These are phyloP conservation scores for Danio kyathit DNA, from an alignment of 2,797 vertebrate genomes.

Conservation along the genomic window DNA sequence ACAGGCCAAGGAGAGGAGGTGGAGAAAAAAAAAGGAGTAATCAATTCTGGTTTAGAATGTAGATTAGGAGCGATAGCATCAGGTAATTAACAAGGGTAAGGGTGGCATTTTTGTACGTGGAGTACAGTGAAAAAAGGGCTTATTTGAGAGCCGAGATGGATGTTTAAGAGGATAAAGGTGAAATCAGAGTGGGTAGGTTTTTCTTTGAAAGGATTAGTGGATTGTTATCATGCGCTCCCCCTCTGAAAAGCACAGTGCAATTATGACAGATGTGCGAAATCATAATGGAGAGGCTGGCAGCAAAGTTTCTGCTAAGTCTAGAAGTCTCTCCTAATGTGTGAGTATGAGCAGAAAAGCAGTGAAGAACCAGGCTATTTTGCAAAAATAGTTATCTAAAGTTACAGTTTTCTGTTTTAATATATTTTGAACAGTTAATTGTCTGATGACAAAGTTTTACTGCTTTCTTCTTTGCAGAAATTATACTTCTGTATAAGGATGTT, in stretches of 20 bases:
- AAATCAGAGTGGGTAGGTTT: conserved; percentile 77
- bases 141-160: conserved; percentile 84
- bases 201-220: conserved; percentile 81
- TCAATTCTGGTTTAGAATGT: conserved; percentile 77
- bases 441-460: neutral
- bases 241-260: conserved; percentile 69
- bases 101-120: conserved; percentile 80
- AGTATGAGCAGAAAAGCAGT: neutral
- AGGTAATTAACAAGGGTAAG: conserved; percentile 87
- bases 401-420: neutral
- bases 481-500: neutral
- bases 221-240: conserved; percentile 61
- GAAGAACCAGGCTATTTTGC: neutral
- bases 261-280: conserved; percentile 35
- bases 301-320: conserved; percentile 22
- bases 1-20: conserved; percentile 35
- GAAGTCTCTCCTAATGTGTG: conserved; percentile 3
- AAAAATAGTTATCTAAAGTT: neutral
- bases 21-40: conserved; percentile 71
- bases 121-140: conserved; percentile 76
- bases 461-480: no score
- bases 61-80: conserved; percentile 89
- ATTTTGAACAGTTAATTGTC: neutral
- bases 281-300: conserved; percentile 13
- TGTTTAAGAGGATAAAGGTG: conserved; percentile 83